Evolutionary conservation across 2,888 invertebrate species (phyloP).

Genomic region (Bhutanitis thaidina): DNA sequence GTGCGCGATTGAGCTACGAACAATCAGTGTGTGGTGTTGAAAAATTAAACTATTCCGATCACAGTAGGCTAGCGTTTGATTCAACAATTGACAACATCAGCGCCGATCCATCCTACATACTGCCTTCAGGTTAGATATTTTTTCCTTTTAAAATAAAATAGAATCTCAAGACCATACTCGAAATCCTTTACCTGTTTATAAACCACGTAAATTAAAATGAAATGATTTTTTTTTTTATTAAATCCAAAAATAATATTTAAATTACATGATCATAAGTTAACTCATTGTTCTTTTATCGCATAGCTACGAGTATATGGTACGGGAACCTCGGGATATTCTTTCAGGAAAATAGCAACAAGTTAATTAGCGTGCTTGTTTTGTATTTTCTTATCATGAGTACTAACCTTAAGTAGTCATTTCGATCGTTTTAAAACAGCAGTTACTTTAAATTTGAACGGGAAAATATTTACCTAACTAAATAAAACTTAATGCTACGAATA

Average conservation of each 20-base stretch:
- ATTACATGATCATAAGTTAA: too few relatives aligned
- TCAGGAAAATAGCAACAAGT: constrained; percentile 20
- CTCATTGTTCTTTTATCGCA: constrained; percentile 13
- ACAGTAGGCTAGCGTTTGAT: constrained; percentile 61
- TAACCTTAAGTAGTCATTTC: not conserved
- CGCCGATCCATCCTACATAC: constrained; percentile 54
- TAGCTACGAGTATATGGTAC: not conserved
- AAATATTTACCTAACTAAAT: too few relatives aligned
- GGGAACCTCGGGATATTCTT: constrained; percentile 10
- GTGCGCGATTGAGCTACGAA: constrained; percentile 62
- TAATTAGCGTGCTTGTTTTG: constrained; percentile 18
- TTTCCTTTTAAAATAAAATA: too few relatives aligned
- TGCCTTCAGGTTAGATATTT: constrained; percentile 53
- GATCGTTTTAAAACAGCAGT: not conserved
- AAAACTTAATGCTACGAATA: too few relatives aligned
- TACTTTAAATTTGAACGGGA: too few relatives aligned
- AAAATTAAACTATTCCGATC: constrained; percentile 62
- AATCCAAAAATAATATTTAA: too few relatives aligned
- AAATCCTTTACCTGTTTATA: too few relatives aligned
- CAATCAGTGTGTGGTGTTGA: constrained; percentile 50
- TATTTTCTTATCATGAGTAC: constrained; percentile 10
- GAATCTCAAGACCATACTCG: too few relatives aligned
- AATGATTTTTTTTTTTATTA: too few relatives aligned
- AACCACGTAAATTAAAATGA: too few relatives aligned
- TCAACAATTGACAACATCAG: constrained; percentile 60